Percentiles rank a stretch among this genome's conserved stretches.
phyloP scores from a whole-genome alignment of 2,113 vertebrate species.

The Hyperopisus bebe region DNA sequence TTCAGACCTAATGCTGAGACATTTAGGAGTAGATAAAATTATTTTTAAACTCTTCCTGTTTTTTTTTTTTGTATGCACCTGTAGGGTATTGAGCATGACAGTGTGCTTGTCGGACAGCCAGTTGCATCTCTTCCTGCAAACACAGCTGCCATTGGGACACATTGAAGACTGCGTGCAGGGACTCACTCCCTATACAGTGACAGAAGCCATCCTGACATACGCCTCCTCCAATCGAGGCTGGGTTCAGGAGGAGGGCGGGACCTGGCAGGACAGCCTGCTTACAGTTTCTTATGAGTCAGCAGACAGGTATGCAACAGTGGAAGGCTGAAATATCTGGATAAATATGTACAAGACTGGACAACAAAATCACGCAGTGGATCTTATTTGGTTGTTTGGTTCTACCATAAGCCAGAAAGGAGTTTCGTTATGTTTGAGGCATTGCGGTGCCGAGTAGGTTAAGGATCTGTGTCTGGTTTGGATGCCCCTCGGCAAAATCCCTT shows the following conservation, averaged over 20 bases:
- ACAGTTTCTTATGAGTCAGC: conserved; percentile 60
- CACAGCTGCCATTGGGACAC: conserved; percentile 78
- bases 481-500: neutral
- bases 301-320: conserved; percentile 50
- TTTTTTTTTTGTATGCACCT: neutral
- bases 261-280: conserved; percentile 43
- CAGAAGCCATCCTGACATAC: conserved; percentile 80
- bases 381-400: neutral
- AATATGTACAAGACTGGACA: neutral
- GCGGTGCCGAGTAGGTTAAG: neutral
- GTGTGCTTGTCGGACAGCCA: conserved; percentile 94
- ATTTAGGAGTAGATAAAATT: neutral
- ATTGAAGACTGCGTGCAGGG: conserved; percentile 87
- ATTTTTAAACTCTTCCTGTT: neutral
- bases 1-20: neutral
- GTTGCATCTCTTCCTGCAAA: conserved; percentile 95
- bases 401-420: neutral
- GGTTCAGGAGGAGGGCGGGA: conserved; percentile 60
- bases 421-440: neutral
- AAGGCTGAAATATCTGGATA: neutral
- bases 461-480: neutral
- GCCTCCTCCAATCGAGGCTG: conserved; percentile 80
- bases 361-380: neutral
- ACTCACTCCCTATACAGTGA: conserved; percentile 70
- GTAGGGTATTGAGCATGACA: conserved; percentile 81